Evolutionary conservation across 2,888 invertebrate genomes (phyloP).

Genomic region (Aphelenchoides bicaudatus): DNA sequence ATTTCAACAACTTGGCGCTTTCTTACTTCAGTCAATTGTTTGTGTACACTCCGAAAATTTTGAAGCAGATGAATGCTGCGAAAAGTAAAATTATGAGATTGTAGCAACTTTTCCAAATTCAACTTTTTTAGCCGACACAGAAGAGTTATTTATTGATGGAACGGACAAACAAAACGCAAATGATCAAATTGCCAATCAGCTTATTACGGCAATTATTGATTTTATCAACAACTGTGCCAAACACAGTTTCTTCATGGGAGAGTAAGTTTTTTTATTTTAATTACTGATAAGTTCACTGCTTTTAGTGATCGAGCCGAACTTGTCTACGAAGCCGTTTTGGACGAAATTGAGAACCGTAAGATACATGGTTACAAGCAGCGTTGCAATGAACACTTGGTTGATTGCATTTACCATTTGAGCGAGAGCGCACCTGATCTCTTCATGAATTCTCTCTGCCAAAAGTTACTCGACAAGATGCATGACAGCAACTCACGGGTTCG

Average conservation of each 20-base stretch:
- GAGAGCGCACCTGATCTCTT: constrained; percentile 34
- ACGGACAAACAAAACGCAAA: constrained; percentile 37
- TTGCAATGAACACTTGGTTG: constrained; percentile 42
- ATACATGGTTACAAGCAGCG: constrained; percentile 51
- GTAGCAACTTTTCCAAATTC: background rate
- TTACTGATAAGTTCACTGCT: constrained; percentile 2
- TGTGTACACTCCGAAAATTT: constrained; percentile 41
- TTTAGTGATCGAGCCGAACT: constrained; percentile 49
- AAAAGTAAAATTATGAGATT: constrained; percentile 21
- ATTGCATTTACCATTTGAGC: constrained; percentile 33
- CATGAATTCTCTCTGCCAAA: constrained; percentile 25
- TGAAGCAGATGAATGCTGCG: constrained; percentile 38
- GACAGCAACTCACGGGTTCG: constrained; percentile 26
- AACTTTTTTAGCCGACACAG: constrained; percentile 22
- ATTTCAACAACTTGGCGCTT: constrained; percentile 48
- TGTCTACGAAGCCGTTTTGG: constrained; percentile 39
- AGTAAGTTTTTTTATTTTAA: constrained; percentile 32
- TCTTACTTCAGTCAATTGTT: constrained; percentile 49
- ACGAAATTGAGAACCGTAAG: constrained; percentile 49
- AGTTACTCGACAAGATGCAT: constrained; percentile 26
- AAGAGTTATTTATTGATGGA: constrained; percentile 36
- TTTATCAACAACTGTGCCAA: constrained; percentile 44
- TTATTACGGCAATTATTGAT: constrained; percentile 36
- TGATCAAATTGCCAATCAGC: constrained; percentile 38
- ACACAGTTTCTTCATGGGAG: constrained; percentile 43